Evolutionary conservation across 1,140 invertebrate genomes (phyloP), one percentile per base, ranked within the genome.

Genomic region (Leguminivora glycinivorella): DNA sequence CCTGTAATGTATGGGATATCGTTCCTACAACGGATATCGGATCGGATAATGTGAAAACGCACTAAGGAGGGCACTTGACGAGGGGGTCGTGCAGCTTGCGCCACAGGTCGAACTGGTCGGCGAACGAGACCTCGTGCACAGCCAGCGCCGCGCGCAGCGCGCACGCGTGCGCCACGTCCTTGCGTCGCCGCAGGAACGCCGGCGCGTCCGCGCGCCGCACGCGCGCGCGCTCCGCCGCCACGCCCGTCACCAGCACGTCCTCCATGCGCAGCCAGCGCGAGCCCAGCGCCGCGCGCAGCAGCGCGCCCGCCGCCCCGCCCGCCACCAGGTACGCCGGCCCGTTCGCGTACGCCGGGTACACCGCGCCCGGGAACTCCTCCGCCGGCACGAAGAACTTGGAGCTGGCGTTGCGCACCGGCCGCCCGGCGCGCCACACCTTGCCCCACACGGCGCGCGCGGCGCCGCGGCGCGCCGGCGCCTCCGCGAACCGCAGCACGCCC

Each of bases 201-300:
- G 95, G 94, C 17, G 94, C 95, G 87, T 97, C 95, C 12, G 94
- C 89, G 25, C 96, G 92, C 77, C 93, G 94, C 17, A 97, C 93
- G 31, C 93, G 93, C 7, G 97, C 79, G 67, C 93, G 93, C 78
- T 95, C 94, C 7, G 96, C 97, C 14, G 98, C 94, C 70, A 98
- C 96, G 19, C 97, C 97, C 31, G 97, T 98, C 34, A 96, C 94
- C 82, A 96, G 97, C n/a, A 98, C 97, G 89, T 98, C 97, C 87
- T 98, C 97, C 17, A 98, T 92, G 75, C 97, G 96, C 68, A 98
- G 92, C 87, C 96, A 97, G 4, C 94, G 95, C 71, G 95, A 93
- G 31, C 94, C 89, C 66, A 96, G 89, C 1, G 96, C 94, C 17
- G 90, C 88, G 83, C 96, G 95, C 84, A 96, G 96, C 4, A 96